Base-by-base conservation (phyloP, 1,140 invertebrate species). In the Lepidurus packardi region DNA sequence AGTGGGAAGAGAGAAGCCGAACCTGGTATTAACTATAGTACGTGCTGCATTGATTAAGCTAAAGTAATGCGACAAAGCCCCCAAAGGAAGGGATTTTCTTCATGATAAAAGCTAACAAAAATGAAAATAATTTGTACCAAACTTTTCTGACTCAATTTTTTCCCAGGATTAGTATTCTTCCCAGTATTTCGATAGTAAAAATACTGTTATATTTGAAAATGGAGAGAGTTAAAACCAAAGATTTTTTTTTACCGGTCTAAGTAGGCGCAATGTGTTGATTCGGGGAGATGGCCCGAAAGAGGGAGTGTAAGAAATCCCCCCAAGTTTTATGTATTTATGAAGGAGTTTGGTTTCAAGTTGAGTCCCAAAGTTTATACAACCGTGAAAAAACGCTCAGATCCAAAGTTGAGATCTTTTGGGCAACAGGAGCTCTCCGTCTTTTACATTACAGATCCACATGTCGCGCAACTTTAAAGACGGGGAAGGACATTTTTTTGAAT, bases 21-120 rank as follows among this genome's bases (percentile, higher is more conserved):
- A 65, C 16, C 53, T 65, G 53, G 16, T 65, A 34, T 34, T 34
- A 34, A 34, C 34, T 65, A 21, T 65, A 65, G 53, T 65, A 65
- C 53, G 53, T 65, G 53, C 53, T 65, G 53, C 53, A 65, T 65
- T 65, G 53, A 65, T 21, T 65, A 65, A 65, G 34, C 53, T 16
- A 21, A 65, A 7, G 53, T 65, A 65, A 65, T 21, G 53, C 53
- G 53, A 65, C 53, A 21, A n/a, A 65, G 21, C 16, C 34, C 34
- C 25, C 53, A 65, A 65, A 21, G 53, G 16, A 65, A 65, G 21
- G 13, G 16, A n/a, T 65, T 65, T 65, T 65, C 21, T 8, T 65
- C 21, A 1, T 0, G 16, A 21, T 9, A 4, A 13, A 65, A 13
- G 53, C 6, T 16, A 65, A 21, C 7, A 65, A 65, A 65, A 16